Evolutionary conservation across 1,140 invertebrate species (phyloP).

Genomic region (Drosophila neocordata): DNA sequence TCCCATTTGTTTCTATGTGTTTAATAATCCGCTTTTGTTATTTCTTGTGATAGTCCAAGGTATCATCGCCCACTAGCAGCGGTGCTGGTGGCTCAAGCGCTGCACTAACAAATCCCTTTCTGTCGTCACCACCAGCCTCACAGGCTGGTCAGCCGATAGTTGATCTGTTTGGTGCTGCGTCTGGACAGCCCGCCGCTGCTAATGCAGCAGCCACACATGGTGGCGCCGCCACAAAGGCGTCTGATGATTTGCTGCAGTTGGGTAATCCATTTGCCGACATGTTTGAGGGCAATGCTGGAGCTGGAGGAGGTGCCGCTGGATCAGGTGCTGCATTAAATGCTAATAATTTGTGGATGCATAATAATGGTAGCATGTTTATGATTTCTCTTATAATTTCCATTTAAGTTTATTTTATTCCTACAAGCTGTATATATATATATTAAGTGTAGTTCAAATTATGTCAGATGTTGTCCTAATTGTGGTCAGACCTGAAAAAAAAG

Average conservation of each 20-base stretch:
- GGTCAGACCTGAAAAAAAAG: conserved; percentile 37
- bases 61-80: conserved; percentile 87
- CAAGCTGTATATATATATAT: conserved; percentile 44
- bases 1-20: conserved; percentile 12
- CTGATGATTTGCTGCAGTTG: conserved; percentile 94
- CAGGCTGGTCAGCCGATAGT: conserved; percentile 87
- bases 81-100: conserved; percentile 84
- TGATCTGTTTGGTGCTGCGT: conserved; percentile 89
- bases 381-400: conserved; percentile 55
- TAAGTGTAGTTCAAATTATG: conserved; percentile 49
- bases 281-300: conserved; percentile 85
- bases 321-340: conserved; percentile 82
- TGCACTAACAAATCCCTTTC: conserved; percentile 92
- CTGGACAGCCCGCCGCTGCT: conserved; percentile 83
- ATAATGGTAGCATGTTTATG: conserved; percentile 86
- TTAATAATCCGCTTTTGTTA: conserved; percentile 23
- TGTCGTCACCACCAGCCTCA: conserved; percentile 86
- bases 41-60: conserved; percentile 87
- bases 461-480: conserved; percentile 40
- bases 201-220: conserved; percentile 54
- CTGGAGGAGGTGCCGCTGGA: conserved; percentile 81
- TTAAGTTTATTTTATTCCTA: conserved; percentile 40
- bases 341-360: conserved; percentile 88
- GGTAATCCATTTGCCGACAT: conserved; percentile 96
- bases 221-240: conserved; percentile 86